These are phyloP conservation scores for Falco rusticolus DNA, from an alignment of 2,797 vertebrate genomes.

Conservation along the genomic window DNA sequence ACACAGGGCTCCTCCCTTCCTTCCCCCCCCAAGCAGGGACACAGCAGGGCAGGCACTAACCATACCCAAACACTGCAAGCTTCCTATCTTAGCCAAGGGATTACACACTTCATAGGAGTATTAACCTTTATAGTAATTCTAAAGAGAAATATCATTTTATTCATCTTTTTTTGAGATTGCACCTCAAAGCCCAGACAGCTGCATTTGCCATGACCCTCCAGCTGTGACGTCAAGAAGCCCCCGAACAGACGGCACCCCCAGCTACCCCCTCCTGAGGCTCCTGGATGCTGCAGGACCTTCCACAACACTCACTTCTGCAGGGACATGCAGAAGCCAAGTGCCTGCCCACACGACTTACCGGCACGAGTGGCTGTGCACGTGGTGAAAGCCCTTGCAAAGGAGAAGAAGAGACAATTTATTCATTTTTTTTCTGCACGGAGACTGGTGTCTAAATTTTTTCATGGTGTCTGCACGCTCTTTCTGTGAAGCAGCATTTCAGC, in stretches of 20 bases:
- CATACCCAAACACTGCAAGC: neutral
- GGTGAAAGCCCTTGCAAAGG: neutral
- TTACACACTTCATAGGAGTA: neutral
- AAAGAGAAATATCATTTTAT: neutral
- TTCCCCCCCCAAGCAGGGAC: neutral
- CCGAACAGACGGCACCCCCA: neutral
- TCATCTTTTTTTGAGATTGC: neutral
- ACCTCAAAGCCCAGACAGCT: neutral
- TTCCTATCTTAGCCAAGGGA: neutral
- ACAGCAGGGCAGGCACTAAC: neutral
- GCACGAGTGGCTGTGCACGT: rapidly evolving
- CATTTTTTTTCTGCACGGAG: neutral
- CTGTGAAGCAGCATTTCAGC: rapidly evolving
- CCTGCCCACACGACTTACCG: neutral
- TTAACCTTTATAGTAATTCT: neutral
- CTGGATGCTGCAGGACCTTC: neutral
- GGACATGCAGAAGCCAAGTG: rapidly evolving
- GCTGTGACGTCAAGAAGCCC: neutral
- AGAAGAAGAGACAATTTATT: rapidly evolving
- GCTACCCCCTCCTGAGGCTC: neutral
- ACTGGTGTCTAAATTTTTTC: rapidly evolving
- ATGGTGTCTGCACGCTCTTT: rapidly evolving
- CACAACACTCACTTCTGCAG: neutral
- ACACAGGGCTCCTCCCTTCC: neutral
- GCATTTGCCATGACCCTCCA: neutral